Conservation (phyloP, 2,113 vertebrate genomes). For the Sinocyclocheilus grahami region DNA sequence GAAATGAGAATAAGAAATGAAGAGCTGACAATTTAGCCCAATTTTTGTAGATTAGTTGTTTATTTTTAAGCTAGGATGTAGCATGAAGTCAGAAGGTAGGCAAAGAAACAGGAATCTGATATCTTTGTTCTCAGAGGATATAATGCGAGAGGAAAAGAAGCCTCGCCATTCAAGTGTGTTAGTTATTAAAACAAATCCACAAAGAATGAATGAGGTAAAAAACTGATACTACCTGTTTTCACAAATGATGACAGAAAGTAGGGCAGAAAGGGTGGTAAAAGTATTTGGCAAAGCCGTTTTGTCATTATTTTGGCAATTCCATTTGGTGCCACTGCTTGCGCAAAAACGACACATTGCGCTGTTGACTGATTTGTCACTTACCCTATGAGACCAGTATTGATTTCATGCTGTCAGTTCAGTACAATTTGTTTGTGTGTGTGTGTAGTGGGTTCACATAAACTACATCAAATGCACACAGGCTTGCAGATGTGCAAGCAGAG, state of each 20-base stretch:
- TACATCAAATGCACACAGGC: neutral
- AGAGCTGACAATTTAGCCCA: neutral
- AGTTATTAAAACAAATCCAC: neutral
- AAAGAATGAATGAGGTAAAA: neutral
- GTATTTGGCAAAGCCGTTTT: neutral
- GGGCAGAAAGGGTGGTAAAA: neutral
- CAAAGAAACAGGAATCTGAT: neutral
- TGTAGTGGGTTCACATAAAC: neutral
- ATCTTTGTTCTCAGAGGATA: neutral
- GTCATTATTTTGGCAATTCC: neutral
- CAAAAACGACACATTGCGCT: neutral
- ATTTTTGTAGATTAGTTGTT: neutral
- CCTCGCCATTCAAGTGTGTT: neutral
- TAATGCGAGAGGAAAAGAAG: neutral
- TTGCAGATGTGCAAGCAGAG: conserved; percentile 4
- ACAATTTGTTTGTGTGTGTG: neutral
- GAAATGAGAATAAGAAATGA: neutral
- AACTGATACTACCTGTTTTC: neutral
- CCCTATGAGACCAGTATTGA: neutral
- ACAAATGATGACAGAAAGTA: neutral
- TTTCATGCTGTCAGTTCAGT: neutral
- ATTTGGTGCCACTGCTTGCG: neutral
- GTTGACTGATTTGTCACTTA: neutral
- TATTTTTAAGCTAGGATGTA: neutral
- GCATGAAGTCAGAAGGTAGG: neutral